Base-by-base conservation (phyloP, 2,888 invertebrate genomes). In the Athalia rosae region DNA sequence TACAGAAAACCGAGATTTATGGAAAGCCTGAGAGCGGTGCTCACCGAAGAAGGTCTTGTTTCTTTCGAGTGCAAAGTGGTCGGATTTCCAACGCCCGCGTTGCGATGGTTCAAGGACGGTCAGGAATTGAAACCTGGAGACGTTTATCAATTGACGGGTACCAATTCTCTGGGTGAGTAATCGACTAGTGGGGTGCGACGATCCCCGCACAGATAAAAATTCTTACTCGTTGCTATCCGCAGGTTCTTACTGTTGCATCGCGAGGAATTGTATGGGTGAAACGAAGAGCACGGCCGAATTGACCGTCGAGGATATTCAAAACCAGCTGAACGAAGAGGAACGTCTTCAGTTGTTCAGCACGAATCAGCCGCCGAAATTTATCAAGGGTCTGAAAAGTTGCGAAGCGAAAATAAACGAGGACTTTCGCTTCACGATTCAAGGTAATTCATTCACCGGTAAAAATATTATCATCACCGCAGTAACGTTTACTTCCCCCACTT, bases 1-100 rank as follows among this genome's bases (percentile, higher is more conserved):
- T 97, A 96, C 87, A 93, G 97, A 82, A 95, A 95, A 87, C 97
- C 97, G 0, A 92, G 96, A 80, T 97, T 97, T 89, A 95, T 97
- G 94, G 97, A 97, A 89, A 96, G 95, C 84, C 91, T 97, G 8
- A 95, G 96, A 89, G 97, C 97, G 7, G 94, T 97, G 62, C 91
- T 97, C 63, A 97, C 97, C 0, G 97, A 97, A 87, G 97, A 97
- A 90, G 97, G 97, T 0, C 90, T 97, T 50, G 97, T 97, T 0
- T 97, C 97, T 0, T 97, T 97, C 87, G 97, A 97, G 87, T 97
- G 97, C 88, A 97, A 97, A 90, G 97, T 97, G 0, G 97, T 97
- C 3, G 97, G 97, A 0, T 97, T 96, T 83, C 97, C 97, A 0
- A 97, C 97, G 0, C 97, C 97, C 0, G 91, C 95, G 71, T 91